A percentile compares a stretch with the other conserved stretches of the same genome.
Conservation (phyloP, 2,888 invertebrate genomes). For the Catotricha subobsoleta region DNA sequence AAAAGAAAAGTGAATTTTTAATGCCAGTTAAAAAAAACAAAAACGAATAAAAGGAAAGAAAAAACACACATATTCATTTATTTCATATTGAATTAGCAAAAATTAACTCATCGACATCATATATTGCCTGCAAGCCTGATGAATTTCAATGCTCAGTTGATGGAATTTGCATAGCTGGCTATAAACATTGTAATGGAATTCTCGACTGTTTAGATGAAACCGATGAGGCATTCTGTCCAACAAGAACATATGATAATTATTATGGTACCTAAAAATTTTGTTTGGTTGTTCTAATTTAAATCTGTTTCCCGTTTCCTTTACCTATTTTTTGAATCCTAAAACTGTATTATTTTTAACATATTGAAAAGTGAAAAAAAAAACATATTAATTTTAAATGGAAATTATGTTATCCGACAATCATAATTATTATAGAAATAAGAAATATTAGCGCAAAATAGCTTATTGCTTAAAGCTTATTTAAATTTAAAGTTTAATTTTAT, state of each 20-base stretch:
- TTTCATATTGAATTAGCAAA: background rate
- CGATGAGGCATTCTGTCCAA: constrained; percentile 41
- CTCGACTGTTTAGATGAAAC: constrained; percentile 39
- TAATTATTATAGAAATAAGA: no score
- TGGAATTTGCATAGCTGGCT: constrained; percentile 41
- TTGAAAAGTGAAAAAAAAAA: background rate
- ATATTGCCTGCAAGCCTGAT: constrained; percentile 16
- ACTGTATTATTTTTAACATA: background rate
- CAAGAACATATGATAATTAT: constrained; percentile 22
- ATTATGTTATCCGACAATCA: no score
- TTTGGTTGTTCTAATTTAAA: background rate
- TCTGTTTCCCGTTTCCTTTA: background rate
- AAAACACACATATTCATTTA: no score
- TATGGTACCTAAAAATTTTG: constrained; percentile 10
- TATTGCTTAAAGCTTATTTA: no score
- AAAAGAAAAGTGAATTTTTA: no score
- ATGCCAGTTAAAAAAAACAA: background rate
- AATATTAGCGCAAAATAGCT: no score
- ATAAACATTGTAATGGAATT: constrained; percentile 38
- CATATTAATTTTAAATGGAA: background rate
- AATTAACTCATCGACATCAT: background rate
- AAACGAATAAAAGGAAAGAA: background rate
- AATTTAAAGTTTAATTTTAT: background rate
- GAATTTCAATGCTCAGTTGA: constrained; percentile 10
- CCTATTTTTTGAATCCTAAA: background rate